phyloP scores from a whole-genome alignment of 2,888 invertebrate species.

The Hipparchia semele region DNA sequence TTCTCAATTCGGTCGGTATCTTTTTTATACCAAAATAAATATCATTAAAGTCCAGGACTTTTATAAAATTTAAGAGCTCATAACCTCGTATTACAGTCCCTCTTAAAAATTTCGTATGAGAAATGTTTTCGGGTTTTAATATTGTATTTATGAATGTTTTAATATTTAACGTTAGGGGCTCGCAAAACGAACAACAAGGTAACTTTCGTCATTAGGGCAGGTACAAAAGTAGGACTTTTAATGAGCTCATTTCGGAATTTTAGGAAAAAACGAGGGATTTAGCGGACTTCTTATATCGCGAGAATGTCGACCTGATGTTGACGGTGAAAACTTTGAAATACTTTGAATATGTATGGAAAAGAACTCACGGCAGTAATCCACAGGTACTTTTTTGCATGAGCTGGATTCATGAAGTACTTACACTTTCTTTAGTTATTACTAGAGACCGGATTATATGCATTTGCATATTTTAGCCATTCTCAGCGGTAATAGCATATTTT shows the following conservation, averaged over 20 bases:
- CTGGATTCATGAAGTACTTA: too few relatives aligned
- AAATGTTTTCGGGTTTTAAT: constrained; percentile 24
- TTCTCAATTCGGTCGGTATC: not conserved
- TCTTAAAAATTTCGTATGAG: constrained; percentile 19
- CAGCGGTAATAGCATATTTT: too few relatives aligned
- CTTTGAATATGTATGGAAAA: constrained; percentile 80
- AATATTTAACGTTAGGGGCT: constrained; percentile 27
- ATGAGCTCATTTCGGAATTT: constrained; percentile 53
- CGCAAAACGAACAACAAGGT: constrained; percentile 42
- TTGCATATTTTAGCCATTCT: too few relatives aligned
- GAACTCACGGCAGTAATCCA: constrained; percentile 77
- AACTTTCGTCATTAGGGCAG: constrained; percentile 63
- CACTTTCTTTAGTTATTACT: too few relatives aligned
- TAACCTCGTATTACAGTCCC: constrained; percentile 3
- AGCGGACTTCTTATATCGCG: constrained; percentile 72
- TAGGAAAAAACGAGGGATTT: constrained; percentile 75
- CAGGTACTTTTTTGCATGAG: constrained; percentile 53
- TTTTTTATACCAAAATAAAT: not conserved
- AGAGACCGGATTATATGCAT: too few relatives aligned
- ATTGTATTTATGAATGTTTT: constrained; percentile 35
- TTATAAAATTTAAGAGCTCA: not conserved
- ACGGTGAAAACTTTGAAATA: constrained; percentile 73
- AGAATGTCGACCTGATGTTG: constrained; percentile 69
- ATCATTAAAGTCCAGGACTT: not conserved
- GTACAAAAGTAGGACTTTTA: constrained; percentile 22